Evolutionary conservation across 2,113 vertebrate species (phyloP).

Genomic region (Dasyornis broadbenti): DNA sequence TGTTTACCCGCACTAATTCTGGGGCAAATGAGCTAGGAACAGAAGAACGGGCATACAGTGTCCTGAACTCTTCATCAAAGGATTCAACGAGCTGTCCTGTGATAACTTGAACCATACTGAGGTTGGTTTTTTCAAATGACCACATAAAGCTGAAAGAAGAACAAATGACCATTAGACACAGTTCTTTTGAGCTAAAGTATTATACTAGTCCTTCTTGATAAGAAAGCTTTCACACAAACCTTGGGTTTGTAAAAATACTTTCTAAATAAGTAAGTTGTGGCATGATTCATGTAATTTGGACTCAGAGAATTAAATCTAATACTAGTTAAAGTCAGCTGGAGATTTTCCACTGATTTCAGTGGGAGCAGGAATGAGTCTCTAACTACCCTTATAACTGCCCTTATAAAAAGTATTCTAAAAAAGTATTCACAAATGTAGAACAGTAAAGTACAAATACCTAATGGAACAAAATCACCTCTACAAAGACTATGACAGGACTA

Average conservation of each 20-base stretch:
- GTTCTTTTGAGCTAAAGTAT: neutral
- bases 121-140: constrained; percentile 95
- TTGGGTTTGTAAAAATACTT: neutral
- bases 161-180: constrained; percentile 20
- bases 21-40: constrained; percentile 74
- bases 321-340: neutral
- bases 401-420: neutral
- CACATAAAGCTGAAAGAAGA: constrained; percentile 85
- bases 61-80: constrained; percentile 95
- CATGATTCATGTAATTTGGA: neutral
- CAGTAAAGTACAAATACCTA: neutral
- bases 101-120: constrained; percentile 96
- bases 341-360: neutral
- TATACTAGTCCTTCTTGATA: neutral
- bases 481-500: neutral
- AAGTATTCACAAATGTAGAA: neutral
- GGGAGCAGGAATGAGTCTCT: neutral
- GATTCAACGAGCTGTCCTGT: constrained; percentile 89
- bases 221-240: neutral
- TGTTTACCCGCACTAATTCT: constrained; percentile 63
- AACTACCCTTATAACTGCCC: neutral
- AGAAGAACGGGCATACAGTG: constrained; percentile 87
- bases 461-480: neutral
- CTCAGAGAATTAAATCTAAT: neutral
- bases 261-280: neutral